phyloP scores from a whole-genome alignment of 2,797 vertebrate species.

The Stomatorhinus walkeri region DNA sequence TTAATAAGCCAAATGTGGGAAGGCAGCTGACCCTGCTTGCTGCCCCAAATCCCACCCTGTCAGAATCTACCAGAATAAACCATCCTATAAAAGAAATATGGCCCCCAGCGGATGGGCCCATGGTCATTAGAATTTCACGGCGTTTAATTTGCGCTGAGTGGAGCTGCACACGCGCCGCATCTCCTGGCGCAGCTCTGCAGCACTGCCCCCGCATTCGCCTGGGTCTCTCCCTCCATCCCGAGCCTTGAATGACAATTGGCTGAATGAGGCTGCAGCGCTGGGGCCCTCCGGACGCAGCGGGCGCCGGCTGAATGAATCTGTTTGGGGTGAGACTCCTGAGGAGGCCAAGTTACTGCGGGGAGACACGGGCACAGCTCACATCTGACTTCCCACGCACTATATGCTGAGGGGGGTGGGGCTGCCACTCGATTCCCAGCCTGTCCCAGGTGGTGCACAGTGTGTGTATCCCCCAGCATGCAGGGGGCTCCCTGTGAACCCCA shows the following conservation, averaged over 20 bases:
- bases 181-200: conserved; percentile 49
- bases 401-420: neutral
- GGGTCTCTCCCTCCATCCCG: conserved; percentile 22
- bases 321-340: conserved; percentile 56
- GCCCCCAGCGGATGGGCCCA: conserved; percentile 41
- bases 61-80: conserved; percentile 34
- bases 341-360: conserved; percentile 56
- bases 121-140: conserved; percentile 48
- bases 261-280: conserved; percentile 58
- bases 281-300: conserved; percentile 47
- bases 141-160: conserved; percentile 48
- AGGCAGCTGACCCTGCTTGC: conserved; percentile 25
- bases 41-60: conserved; percentile 32
- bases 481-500: neutral
- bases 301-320: conserved; percentile 58
- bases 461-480: neutral
- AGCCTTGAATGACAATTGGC: conserved; percentile 62
- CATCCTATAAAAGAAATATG: conserved; percentile 47
- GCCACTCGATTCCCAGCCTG: neutral
- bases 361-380: conserved; percentile 53
- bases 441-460: neutral
- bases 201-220: conserved; percentile 42
- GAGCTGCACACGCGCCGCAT: conserved; percentile 28
- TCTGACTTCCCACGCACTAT: conserved; percentile 7
- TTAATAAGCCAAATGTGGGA: conserved; percentile 47